phyloP scores from a whole-genome alignment of 2,888 invertebrate genomes.

The Conistra vaccinii region DNA sequence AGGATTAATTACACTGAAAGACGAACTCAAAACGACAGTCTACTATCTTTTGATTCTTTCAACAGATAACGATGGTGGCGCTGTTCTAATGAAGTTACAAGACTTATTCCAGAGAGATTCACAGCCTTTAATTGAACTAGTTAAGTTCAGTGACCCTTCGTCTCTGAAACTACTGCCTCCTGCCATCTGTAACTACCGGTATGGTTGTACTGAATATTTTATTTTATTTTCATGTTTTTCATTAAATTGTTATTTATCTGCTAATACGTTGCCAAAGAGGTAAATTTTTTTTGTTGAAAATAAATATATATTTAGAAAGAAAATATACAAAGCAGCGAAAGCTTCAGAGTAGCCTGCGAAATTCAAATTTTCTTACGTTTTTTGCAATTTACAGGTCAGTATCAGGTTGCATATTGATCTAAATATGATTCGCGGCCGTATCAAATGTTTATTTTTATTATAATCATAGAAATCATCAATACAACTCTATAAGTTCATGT shows the following conservation, averaged over 20 bases:
- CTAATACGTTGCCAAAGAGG: neutral
- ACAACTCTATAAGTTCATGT: too few species aligned
- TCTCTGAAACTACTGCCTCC: constrained; percentile 91
- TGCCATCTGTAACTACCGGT: constrained; percentile 87
- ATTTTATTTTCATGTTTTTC: neutral
- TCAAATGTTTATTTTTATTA: too few species aligned
- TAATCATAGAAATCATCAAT: too few species aligned
- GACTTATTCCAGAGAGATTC: constrained; percentile 87
- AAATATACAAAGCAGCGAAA: neutral
- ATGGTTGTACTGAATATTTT: constrained; percentile 41
- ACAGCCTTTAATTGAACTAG: constrained; percentile 89
- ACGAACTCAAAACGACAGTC: neutral
- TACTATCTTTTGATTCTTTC: constrained; percentile 3
- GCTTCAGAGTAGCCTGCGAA: too few species aligned
- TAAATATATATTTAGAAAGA: too few species aligned
- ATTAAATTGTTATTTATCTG: neutral
- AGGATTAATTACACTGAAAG: too few species aligned
- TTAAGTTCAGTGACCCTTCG: constrained; percentile 90
- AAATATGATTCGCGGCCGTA: too few species aligned
- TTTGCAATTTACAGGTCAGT: too few species aligned
- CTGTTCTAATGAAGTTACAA: constrained; percentile 85
- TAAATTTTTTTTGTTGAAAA: neutral
- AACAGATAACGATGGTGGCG: constrained; percentile 87
- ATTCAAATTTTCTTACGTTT: too few species aligned
- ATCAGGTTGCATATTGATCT: too few species aligned